Percentiles rank a stretch among this genome's conserved stretches.
Conservation (phyloP, 2,797 vertebrate species). For the Pseudochirops corinnae region DNA sequence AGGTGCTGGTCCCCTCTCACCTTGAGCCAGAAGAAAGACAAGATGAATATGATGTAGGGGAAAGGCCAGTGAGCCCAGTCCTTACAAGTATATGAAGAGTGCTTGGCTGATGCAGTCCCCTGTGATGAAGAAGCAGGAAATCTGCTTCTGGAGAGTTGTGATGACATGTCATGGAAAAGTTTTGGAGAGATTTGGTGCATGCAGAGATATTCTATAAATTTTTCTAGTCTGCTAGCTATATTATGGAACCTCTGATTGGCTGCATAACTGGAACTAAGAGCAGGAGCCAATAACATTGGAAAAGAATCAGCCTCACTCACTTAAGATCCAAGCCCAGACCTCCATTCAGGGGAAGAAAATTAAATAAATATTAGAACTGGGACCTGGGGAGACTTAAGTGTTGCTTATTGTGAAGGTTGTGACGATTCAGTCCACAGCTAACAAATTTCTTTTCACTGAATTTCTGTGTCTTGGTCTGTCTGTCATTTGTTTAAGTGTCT, state of each 20-base stretch:
- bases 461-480: not conserved
- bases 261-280: not conserved
- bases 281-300: not conserved
- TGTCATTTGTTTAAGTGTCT: not conserved
- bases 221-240: not conserved
- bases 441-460: not conserved
- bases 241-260: not conserved
- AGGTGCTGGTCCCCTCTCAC: not conserved
- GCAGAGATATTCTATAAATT: not conserved
- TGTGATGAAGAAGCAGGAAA: not conserved
- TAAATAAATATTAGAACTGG: not conserved
- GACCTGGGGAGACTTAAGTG: not conserved
- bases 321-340: not conserved
- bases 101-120: not conserved
- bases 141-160: not conserved
- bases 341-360: not conserved
- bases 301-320: not conserved
- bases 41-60: not conserved
- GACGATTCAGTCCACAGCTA: not conserved
- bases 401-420: not conserved
- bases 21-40: not conserved
- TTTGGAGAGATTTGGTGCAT: not conserved
- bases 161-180: not conserved
- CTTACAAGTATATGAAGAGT: not conserved
- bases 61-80: not conserved